Evolutionary conservation across 2,113 vertebrate species (phyloP).

Genomic region (Mesitornis unicolor): DNA sequence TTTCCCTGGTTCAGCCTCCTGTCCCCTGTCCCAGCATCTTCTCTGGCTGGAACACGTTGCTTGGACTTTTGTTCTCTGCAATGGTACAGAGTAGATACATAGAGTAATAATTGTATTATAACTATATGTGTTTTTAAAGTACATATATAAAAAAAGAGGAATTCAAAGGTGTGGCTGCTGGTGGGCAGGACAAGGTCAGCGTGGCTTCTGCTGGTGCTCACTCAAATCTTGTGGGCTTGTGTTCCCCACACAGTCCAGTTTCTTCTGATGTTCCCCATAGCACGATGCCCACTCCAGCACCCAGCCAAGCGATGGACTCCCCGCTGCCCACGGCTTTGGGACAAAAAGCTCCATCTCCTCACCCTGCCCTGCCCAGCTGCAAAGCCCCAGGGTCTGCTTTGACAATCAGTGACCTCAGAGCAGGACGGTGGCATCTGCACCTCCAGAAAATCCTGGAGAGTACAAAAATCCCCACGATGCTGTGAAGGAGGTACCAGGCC

Average conservation of each 20-base stretch:
- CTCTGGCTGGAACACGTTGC: background rate
- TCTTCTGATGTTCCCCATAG: background rate
- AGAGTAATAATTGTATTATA: background rate
- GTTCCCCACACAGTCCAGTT: fast-evolving
- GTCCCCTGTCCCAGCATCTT: background rate
- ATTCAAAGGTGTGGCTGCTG: background rate
- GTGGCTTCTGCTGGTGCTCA: background rate
- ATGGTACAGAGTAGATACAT: background rate
- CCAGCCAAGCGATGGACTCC: background rate
- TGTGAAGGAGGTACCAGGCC: background rate
- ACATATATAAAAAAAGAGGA: background rate
- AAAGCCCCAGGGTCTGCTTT: background rate
- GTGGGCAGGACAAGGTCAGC: background rate
- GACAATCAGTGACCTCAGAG: background rate
- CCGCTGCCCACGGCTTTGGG: background rate
- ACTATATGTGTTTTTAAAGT: background rate
- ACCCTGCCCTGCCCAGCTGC: fast-evolving
- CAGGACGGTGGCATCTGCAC: background rate
- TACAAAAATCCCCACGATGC: no score
- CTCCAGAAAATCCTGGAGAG: background rate
- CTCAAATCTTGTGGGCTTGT: background rate
- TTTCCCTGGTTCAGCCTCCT: background rate
- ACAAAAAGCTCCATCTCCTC: background rate
- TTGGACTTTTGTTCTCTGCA: background rate
- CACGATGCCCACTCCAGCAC: no score